Conservation (phyloP, 2,888 invertebrate species). For the Dolomedes plantarius region DNA sequence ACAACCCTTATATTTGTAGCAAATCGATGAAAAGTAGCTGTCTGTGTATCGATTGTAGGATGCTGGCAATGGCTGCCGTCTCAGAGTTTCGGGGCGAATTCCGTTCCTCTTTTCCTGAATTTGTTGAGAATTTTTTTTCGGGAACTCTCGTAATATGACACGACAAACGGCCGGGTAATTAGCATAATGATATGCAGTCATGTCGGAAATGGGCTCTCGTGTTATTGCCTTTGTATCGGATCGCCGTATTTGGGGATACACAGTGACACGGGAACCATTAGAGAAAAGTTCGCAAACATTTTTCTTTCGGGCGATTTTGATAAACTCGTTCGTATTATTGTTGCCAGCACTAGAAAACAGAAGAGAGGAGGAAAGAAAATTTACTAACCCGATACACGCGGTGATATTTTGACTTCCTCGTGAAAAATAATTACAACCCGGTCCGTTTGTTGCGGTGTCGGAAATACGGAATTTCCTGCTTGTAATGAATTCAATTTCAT, state of each 20-base stretch:
- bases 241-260: not conserved
- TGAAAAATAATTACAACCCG: not conserved
- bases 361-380: constrained; percentile 1
- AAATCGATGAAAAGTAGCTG: constrained; percentile 65
- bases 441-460: not conserved
- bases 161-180: constrained; percentile 11
- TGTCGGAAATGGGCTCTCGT: constrained; percentile 14
- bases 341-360: not conserved
- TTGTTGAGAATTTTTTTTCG: constrained; percentile 1
- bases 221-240: constrained; percentile 14
- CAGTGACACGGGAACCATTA: not conserved
- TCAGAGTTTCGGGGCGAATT: not conserved
- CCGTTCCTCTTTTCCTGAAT: not conserved
- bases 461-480: not conserved
- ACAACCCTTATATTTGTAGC: constrained; percentile 30
- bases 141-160: constrained; percentile 3
- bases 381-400: not conserved
- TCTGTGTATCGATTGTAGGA: constrained; percentile 60
- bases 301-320: constrained; percentile 9
- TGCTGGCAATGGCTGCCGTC: constrained; percentile 37
- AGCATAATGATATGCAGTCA: constrained; percentile 18
- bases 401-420: not conserved
- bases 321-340: constrained; percentile 6
- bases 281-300: constrained; percentile 7
- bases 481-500: not conserved